Conservation (phyloP, 2,797 vertebrate species). For the Neosilurus mollespiculum region DNA sequence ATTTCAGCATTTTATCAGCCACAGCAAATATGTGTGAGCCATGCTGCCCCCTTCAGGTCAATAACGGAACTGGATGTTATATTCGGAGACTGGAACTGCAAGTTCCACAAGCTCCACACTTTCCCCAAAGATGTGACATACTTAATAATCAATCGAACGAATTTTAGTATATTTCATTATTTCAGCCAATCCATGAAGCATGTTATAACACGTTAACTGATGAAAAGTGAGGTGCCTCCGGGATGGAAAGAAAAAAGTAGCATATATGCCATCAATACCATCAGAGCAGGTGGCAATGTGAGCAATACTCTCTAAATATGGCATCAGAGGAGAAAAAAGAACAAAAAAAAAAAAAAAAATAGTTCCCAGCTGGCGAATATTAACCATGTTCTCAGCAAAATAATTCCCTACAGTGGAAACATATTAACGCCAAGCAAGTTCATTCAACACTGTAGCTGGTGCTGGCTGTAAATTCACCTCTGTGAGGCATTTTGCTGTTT, state of each 20-base stretch:
- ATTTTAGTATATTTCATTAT: not conserved
- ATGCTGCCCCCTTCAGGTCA: slow-evolving; percentile 78
- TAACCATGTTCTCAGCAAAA: slow-evolving; percentile 25
- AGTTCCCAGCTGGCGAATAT: slow-evolving; percentile 40
- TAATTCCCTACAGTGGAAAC: slow-evolving; percentile 1
- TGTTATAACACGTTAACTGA: not conserved
- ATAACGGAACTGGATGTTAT: slow-evolving; percentile 41
- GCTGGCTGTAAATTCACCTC: slow-evolving; percentile 19
- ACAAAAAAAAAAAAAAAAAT: not conserved
- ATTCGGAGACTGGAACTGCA: not conserved
- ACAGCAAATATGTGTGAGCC: slow-evolving; percentile 61
- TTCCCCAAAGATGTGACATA: not conserved
- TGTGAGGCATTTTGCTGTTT: not conserved
- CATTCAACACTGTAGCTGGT: not conserved
- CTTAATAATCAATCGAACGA: not conserved
- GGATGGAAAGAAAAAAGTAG: not conserved
- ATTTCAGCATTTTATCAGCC: not conserved
- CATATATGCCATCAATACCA: slow-evolving; percentile 7
- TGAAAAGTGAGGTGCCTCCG: not conserved
- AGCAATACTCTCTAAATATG: slow-evolving; percentile 20
- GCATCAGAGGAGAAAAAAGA: not conserved
- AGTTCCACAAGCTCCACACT: not conserved
- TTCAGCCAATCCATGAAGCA: not conserved
- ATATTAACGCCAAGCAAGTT: slow-evolving; percentile 6
- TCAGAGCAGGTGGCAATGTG: slow-evolving; percentile 7